Evolutionary conservation across 2,113 vertebrate genomes (phyloP), one percentile per base, ranked within the genome.

Genomic region (Pteropus alecto): DNA sequence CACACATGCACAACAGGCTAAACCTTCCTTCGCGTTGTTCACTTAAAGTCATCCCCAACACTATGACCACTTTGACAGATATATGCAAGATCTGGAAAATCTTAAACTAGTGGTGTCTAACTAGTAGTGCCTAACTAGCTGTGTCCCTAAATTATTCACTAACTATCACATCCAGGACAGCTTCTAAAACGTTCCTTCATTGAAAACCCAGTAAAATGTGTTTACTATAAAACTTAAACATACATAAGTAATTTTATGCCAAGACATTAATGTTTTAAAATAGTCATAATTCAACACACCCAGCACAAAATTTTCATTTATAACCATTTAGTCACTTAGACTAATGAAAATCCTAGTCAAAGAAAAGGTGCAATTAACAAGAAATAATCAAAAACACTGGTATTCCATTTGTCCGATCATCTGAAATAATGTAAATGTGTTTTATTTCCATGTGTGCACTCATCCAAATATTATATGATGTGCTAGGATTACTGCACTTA

Each of bases 401-500:
- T 73, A 81, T 65, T 81, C 65, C 87, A 86, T 70, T 94, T 93
- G 35, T 68, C 65, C 22, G 35, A 76, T 90, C 78, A 3, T 60
- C 93, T 88, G 41, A 98, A 97, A 97, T 95, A 79, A 58, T 48
- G 85, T 22, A 94, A 79, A 68, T 61, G 28, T 90, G 38, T 79
- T 97, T 94, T 87, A 85, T 88, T 93, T 83, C 56, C 87, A 86
- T 85, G 33, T 46, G 76, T 95, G 77, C 33, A 41, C 73, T 22
- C 48, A 58, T 82, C 87, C 30, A 63, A 46, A 93, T 91, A 41
- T 84, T 48, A 88, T 74, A n/a, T 54, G 74, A 94, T 68, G 38
- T 38, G 22, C 61, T 46, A 65, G 54, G 28, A 73, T 84, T 61
- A 46, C 46, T 79, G 35, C 51, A 84, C 63, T 85, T 61, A 65